These are phyloP conservation scores for Diachasmimorpha longicaudata DNA, from an alignment of 1,140 invertebrate species.

Conservation along the genomic window DNA sequence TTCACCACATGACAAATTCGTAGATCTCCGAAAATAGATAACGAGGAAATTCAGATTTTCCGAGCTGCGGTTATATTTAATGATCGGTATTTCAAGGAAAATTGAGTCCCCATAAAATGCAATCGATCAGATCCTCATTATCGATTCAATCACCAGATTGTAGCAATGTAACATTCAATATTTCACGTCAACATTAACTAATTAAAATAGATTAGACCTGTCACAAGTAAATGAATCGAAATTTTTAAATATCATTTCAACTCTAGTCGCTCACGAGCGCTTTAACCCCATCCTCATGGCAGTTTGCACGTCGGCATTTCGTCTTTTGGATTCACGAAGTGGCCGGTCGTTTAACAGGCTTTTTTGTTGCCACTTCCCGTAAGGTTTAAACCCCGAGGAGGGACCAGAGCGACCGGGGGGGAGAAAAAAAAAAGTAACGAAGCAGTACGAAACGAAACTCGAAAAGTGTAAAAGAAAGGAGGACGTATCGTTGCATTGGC, in stretches of 20 bases:
- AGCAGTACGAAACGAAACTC: slow-evolving; percentile 4
- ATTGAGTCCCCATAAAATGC: too few species aligned
- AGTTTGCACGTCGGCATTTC: slow-evolving; percentile 24
- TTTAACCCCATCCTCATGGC: slow-evolving; percentile 6
- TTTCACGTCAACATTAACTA: too few species aligned
- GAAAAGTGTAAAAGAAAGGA: slow-evolving; percentile 20
- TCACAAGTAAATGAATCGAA: too few species aligned
- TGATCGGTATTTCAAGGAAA: too few species aligned
- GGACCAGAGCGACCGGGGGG: slow-evolving; percentile 6
- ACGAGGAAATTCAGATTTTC: neutral
- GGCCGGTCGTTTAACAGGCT: slow-evolving; percentile 36
- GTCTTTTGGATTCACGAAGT: slow-evolving; percentile 16
- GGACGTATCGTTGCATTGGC: slow-evolving; percentile 39
- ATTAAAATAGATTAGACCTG: too few species aligned
- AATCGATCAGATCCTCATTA: too few species aligned
- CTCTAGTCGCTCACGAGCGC: neutral
- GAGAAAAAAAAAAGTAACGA: slow-evolving; percentile 18
- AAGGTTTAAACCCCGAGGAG: slow-evolving; percentile 17
- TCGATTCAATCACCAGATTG: too few species aligned
- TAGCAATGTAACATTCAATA: too few species aligned
- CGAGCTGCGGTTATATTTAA: neutral
- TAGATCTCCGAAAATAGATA: neutral
- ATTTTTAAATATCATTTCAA: neutral
- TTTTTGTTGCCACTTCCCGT: slow-evolving; percentile 35
- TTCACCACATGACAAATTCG: neutral